Percentiles rank a stretch among this genome's conserved stretches.
Evolutionary conservation across 2,113 vertebrate species (phyloP).

Genomic region (Natator depressus): DNA sequence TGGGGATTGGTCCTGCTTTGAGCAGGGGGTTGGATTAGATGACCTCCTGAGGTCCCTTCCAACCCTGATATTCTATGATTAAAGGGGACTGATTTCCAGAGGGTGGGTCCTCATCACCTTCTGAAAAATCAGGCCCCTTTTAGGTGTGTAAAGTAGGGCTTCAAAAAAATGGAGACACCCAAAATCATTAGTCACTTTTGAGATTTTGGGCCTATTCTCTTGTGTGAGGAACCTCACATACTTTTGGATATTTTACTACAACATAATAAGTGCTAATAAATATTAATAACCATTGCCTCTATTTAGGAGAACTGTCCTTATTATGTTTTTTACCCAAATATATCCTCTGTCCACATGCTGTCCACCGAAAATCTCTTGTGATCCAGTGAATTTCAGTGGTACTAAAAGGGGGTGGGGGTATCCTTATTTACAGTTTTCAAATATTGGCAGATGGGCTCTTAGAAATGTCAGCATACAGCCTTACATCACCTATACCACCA

Average conservation of each 20-base stretch:
- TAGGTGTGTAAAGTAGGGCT: background rate
- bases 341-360: background rate
- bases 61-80: background rate
- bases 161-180: rapidly evolving
- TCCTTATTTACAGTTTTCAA: background rate
- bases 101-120: rapidly evolving
- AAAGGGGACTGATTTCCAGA: background rate
- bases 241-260: background rate
- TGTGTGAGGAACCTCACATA: background rate
- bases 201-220: background rate
- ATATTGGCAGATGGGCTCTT: background rate
- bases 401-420: background rate
- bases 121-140: background rate
- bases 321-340: conserved; percentile 1
- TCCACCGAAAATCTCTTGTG: background rate
- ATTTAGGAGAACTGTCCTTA: rapidly evolving
- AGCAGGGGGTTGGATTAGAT: too few species aligned
- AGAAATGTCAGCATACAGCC: background rate
- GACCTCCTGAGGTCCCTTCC: too few species aligned
- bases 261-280: background rate
- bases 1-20: too few species aligned
- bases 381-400: background rate
- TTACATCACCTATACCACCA: background rate
- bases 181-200: background rate
- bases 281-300: background rate